Percentiles rank a stretch among this genome's conserved stretches.
Evolutionary conservation across 2,113 vertebrate genomes (phyloP).

Genomic region (Micronycteris hirsuta): DNA sequence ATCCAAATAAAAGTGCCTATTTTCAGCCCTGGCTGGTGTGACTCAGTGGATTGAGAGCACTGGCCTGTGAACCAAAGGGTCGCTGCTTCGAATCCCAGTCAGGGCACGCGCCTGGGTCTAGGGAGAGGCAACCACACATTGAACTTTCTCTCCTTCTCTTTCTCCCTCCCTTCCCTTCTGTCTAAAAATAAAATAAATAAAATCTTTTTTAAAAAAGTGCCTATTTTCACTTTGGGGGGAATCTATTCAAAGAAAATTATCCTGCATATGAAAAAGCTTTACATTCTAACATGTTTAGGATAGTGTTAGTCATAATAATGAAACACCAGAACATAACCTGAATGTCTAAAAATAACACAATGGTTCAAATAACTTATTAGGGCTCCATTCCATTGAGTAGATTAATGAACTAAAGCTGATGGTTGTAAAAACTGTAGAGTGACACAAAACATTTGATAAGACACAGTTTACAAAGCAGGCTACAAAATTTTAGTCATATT

Average conservation of each 20-base stretch:
- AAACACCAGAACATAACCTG: neutral
- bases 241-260: conserved; percentile 6
- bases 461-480: neutral
- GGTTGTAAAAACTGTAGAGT: neutral
- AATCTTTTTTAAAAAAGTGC: neutral
- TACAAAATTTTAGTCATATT: neutral
- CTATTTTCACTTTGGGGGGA: neutral
- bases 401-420: neutral
- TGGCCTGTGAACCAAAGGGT: no score
- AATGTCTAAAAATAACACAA: neutral
- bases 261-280: neutral
- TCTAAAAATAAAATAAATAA: no score
- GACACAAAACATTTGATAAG: neutral
- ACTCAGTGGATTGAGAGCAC: no score
- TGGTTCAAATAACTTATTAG: neutral
- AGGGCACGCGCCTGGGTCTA: no score
- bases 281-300: neutral
- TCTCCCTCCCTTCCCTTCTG: no score
- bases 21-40: neutral
- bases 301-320: neutral
- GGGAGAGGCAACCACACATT: no score
- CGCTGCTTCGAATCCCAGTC: no score
- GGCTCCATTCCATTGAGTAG: neutral
- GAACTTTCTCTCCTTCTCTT: no score
- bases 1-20: neutral